Base-by-base conservation (phyloP, 2,888 invertebrate species). In the Aleiodes leptofemur region DNA sequence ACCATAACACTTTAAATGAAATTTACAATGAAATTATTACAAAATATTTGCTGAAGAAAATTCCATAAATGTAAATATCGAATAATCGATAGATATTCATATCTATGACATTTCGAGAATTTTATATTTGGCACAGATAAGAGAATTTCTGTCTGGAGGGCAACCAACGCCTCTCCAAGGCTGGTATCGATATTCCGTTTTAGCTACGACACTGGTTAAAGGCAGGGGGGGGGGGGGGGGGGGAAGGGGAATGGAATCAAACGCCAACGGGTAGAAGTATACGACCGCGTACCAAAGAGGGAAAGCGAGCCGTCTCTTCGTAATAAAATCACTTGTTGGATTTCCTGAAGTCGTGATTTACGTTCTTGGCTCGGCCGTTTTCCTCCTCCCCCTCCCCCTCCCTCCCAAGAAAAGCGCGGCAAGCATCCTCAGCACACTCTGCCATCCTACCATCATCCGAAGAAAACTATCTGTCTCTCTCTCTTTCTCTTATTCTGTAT, bases 271-370 rank as follows among this genome's bases (percentile, higher is more conserved):
- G 64, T 76, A 73, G 71, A 76, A 61, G 53, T 71, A 74, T 72
- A 76, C 72, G 56, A 69, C 73, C 61, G 68, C 66, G 71, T 31
- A 70, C 50, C 31, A 69, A 55, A 73, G 73, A 64, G 71, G 74
- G 68, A 76, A 61, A 77, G 76, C 72, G 77, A 80, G 76, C 76
- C 78, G 77, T 80, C 79, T 80, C 79, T 78, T 66, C 74, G 82
- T 83, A 83, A 84, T 84, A 84, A 84, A 84, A 83, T 83, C 83
- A 84, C 84, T 84, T 84, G 84, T 84, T 84, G 84, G 83, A 84
- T 84, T 84, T 83, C 81, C 81, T 74, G 78, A 78, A 79, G 75
- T 80, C 79, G 80, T 82, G 83, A 84, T 83, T 84, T 84, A 83
- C 81, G 78, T 79, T 78, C 51, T 64, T 29, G n/a, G 48, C 64